These are phyloP conservation scores for Aphelocoma californica DNA, from an alignment of 2,797 vertebrate genomes.

Conservation along the genomic window DNA sequence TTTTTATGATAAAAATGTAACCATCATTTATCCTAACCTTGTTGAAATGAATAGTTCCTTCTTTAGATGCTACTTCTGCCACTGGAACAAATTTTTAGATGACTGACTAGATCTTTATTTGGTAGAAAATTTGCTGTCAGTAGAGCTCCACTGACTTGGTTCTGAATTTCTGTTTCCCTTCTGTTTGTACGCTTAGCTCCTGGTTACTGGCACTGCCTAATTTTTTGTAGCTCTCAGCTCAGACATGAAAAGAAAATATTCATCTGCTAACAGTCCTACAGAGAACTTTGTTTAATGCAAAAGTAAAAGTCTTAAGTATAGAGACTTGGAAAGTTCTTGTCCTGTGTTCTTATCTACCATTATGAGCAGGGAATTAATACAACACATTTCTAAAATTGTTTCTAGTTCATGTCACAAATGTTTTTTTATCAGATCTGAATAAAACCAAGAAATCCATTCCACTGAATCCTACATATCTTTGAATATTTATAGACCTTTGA, in stretches of 20 bases:
- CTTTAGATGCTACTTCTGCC: background rate
- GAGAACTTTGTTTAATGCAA: background rate
- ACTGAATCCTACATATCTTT: background rate
- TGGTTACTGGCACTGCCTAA: background rate
- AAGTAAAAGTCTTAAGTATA: background rate
- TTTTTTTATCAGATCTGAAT: background rate
- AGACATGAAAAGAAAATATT: background rate
- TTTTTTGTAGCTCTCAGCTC: background rate
- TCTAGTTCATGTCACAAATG: background rate
- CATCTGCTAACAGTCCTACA: background rate
- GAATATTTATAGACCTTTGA: conserved; percentile 4
- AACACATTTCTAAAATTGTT: background rate
- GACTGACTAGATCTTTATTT: background rate
- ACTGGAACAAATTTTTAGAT: background rate
- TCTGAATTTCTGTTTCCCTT: background rate
- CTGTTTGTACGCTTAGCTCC: background rate
- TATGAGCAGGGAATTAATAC: background rate
- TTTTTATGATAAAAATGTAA: background rate
- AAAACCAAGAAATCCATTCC: background rate
- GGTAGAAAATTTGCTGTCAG: background rate
- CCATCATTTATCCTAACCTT: background rate
- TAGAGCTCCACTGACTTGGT: background rate
- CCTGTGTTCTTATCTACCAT: background rate
- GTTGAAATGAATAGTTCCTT: background rate
- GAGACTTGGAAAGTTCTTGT: background rate